Percentiles rank a stretch among this genome's conserved stretches.
Conservation (phyloP, 35 echinoderm and acorn worm genomes). For the Heliocidaris tuberculata region DNA sequence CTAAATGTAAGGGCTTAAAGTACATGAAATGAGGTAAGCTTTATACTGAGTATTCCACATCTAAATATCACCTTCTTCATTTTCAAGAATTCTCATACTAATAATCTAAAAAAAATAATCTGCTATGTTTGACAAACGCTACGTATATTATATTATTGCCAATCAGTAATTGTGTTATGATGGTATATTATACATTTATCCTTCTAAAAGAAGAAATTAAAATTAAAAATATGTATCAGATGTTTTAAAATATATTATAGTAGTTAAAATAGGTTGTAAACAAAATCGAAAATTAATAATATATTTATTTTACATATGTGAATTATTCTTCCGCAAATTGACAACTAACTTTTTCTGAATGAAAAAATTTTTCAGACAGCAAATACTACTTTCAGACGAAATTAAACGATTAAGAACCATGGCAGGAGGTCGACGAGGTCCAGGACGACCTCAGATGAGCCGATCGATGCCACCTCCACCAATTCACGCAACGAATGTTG, state of each 20-base stretch:
- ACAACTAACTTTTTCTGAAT: neutral
- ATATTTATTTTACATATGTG: neutral
- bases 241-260: neutral
- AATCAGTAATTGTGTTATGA: neutral
- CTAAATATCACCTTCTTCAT: too few species aligned
- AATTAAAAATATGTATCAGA: neutral
- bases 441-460: slow-evolving; percentile 80
- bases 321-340: neutral
- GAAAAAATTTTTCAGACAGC: neutral
- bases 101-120: neutral
- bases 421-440: slow-evolving; percentile 87
- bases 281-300: neutral
- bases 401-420: slow-evolving; percentile 30
- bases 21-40: too few species aligned
- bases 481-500: slow-evolving; percentile 83
- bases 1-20: too few species aligned
- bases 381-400: neutral
- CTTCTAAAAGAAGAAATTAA: neutral
- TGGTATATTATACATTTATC: neutral
- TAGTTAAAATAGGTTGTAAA: neutral
- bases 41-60: too few species aligned
- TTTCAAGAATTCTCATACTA: neutral
- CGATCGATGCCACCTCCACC: slow-evolving; percentile 86
- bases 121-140: neutral
- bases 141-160: neutral